Percentiles rank a stretch among this genome's conserved stretches.
Evolutionary conservation across 1,140 invertebrate species (phyloP).

Genomic region (Atopsyche davidsoni): DNA sequence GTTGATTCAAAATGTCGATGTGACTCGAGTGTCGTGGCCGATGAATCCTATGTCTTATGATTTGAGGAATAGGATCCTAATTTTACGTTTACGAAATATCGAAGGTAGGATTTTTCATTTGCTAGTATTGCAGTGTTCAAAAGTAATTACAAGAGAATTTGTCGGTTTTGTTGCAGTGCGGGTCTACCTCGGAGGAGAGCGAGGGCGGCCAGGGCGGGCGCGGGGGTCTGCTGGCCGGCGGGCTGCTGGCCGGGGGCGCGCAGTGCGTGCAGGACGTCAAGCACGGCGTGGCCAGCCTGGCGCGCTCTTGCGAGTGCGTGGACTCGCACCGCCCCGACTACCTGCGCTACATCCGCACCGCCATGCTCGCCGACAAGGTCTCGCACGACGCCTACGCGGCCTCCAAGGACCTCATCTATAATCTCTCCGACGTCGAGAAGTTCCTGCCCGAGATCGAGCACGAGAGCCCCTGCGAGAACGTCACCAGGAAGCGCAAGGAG

Average conservation of each 20-base stretch:
- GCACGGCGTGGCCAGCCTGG: slow-evolving; percentile 13
- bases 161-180: slow-evolving; percentile 26
- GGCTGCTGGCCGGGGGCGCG: slow-evolving; percentile 8
- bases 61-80: too few species aligned
- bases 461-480: slow-evolving; percentile 16
- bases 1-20: too few species aligned
- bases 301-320: slow-evolving; percentile 23
- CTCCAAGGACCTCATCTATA: slow-evolving; percentile 23
- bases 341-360: slow-evolving; percentile 10
- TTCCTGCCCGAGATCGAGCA: slow-evolving; percentile 20
- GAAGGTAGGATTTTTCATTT: too few species aligned
- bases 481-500: slow-evolving; percentile 68
- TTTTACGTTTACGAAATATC: too few species aligned
- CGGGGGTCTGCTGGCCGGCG: slow-evolving; percentile 1
- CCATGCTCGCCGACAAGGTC: slow-evolving; percentile 19
- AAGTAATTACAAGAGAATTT: too few species aligned
- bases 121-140: too few species aligned
- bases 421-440: slow-evolving; percentile 25
- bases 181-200: slow-evolving; percentile 22
- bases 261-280: slow-evolving; percentile 14
- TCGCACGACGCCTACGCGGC: slow-evolving; percentile 8
- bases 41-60: too few species aligned
- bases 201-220: slow-evolving; percentile 4
- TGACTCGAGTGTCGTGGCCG: too few species aligned
- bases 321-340: slow-evolving; percentile 8